phyloP scores from a whole-genome alignment of 2,888 invertebrate species.

The Tuberolachnus salignus region DNA sequence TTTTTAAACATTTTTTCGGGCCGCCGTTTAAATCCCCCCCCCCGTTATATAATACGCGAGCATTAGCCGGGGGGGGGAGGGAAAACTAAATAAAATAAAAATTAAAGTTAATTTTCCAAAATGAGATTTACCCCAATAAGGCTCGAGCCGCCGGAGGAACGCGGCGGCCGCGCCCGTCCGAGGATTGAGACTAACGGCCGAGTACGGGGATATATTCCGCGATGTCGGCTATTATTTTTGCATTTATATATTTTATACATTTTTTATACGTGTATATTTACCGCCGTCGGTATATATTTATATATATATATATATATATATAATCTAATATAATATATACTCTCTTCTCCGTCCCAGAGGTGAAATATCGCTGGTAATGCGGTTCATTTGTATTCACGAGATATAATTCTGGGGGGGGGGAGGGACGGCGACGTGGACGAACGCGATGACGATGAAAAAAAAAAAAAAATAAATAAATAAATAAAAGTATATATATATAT shows the following conservation, averaged over 20 bases:
- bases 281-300: not conserved
- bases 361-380: constrained; percentile 49
- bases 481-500: no score
- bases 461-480: no score
- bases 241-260: constrained; percentile 18
- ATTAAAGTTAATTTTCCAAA: constrained; percentile 18
- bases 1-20: no score
- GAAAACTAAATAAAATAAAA: not conserved
- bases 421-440: no score
- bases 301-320: constrained; percentile 13
- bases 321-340: not conserved
- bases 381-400: constrained; percentile 56
- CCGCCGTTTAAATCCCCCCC: no score
- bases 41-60: no score
- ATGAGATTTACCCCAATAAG: constrained; percentile 31
- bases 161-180: constrained; percentile 7
- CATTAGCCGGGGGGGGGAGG: no score
- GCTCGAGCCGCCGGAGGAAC: not conserved
- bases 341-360: constrained; percentile 12
- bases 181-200: constrained; percentile 47
- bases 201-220: constrained; percentile 29
- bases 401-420: constrained; percentile 37
- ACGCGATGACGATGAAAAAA: constrained; percentile 39
- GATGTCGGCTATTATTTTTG: constrained; percentile 53
- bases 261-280: no score